Evolutionary conservation across 2,797 vertebrate genomes (phyloP), one percentile per base, ranked within the genome.

Genomic region (Mus minutoides): DNA sequence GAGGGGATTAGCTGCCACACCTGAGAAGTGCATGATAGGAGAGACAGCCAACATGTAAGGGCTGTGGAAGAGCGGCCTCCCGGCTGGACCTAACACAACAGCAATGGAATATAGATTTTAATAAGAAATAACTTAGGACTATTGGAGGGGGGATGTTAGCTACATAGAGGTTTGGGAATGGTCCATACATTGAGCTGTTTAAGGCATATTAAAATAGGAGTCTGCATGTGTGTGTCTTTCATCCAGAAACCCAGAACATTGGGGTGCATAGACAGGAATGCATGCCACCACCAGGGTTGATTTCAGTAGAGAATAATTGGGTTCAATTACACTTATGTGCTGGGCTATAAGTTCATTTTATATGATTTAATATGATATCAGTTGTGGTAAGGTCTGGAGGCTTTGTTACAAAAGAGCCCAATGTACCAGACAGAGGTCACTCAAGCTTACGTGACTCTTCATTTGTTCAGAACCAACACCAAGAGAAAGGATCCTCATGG

Each of bases 61-160:
- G 0, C 34, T n/a, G 64, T 17, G 16, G 64, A 17, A n/a, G 34
- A 34, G 31, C 0, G 2, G 0, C 14, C 12, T 3, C 14, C 31
- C 6, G 6, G 16, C 34, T 69, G 64, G 64, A 16, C 19, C 31
- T n/a, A 69, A 34, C 14, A 16, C 64, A n/a, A 69, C 64, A 17
- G 34, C 14, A 34, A 69, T 34, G 64, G 64, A 69, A 69, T 69
- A 69, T 17, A 69, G 6, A 69, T n/a, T 69, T 69, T 69, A 69
- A 34, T 17, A 69, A 69, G 34, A 17, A 64, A 69, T n/a, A n/a
- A n/a, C 6, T 67, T 7, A 17, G 34, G 14, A 69, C 16, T 69
- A 69, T 17, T n/a, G 13, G 34, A 67, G 2, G 34, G 64, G 64
- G 3, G 16, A 69, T 69, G 34, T 69, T n/a, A 69, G 64, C 31